Conservation (phyloP, 2,113 vertebrate genomes). For the Chionodraco myersi region DNA sequence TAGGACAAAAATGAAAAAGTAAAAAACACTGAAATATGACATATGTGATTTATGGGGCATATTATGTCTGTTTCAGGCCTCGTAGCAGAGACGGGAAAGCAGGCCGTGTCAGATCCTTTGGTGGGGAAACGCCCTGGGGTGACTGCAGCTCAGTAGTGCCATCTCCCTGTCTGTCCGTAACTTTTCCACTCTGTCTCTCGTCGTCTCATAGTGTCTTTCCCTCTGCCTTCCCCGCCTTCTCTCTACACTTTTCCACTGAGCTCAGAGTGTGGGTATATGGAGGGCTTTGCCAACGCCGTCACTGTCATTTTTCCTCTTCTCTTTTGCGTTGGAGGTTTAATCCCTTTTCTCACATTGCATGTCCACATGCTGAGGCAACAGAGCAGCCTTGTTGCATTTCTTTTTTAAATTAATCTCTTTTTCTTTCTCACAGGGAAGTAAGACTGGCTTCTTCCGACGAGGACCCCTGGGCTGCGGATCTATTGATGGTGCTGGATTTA, state of each 20-base stretch:
- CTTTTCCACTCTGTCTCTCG: conserved; percentile 53
- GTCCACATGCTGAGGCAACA: conserved; percentile 67
- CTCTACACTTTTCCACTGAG: conserved; percentile 58
- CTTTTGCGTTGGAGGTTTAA: conserved; percentile 67
- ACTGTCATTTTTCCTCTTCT: conserved; percentile 53
- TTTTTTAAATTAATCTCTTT: conserved; percentile 39
- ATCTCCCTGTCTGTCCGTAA: conserved; percentile 36
- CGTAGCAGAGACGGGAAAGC: conserved; percentile 44
- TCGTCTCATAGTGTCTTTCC: conserved; percentile 33
- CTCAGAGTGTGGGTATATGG: conserved; percentile 47
- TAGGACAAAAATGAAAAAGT: conserved; percentile 37
- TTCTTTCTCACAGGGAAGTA: conserved; percentile 56
- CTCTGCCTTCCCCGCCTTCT: conserved; percentile 24
- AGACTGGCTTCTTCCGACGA: conserved; percentile 40
- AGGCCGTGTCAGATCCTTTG: conserved; percentile 62
- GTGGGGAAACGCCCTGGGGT: conserved; percentile 52
- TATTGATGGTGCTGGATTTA: conserved; percentile 65
- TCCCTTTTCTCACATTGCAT: conserved; percentile 69
- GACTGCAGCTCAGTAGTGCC: conserved; percentile 44
- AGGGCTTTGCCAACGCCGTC: conserved; percentile 41
- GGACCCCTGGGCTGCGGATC: conserved; percentile 60
- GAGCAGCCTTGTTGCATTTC: conserved; percentile 32
- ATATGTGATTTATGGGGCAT: conserved; percentile 71
- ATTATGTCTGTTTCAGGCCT: conserved; percentile 66
- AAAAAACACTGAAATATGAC: conserved; percentile 66